Evolutionary conservation across 2,888 invertebrate genomes (phyloP).

Genomic region (Chrysotoxum bicinctum): DNA sequence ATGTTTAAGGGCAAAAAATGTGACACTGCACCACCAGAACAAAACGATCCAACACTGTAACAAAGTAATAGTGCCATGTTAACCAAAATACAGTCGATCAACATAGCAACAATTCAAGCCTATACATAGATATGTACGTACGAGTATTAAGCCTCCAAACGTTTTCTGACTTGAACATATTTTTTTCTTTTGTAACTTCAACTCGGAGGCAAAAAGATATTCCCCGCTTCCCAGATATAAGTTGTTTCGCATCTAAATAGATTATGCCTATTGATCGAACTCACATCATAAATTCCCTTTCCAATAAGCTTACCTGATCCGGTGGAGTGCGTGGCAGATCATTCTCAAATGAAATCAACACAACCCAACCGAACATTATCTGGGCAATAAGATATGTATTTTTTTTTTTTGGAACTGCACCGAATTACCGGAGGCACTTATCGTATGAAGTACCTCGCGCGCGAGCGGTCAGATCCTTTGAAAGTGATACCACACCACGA

Average conservation of each 20-base stretch:
- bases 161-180: not conserved
- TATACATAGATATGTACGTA: no score
- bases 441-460: conserved; percentile 58
- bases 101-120: not conserved
- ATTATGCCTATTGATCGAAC: conserved; percentile 69
- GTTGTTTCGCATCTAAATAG: conserved; percentile 55
- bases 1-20: not conserved
- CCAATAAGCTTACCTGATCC: conserved; percentile 54
- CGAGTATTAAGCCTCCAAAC: no score
- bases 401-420: conserved; percentile 49
- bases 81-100: not conserved
- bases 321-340: conserved; percentile 64
- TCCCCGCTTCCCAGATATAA: conserved; percentile 2
- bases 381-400: conserved; percentile 29
- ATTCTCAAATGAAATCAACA: conserved; percentile 72
- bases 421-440: conserved; percentile 67
- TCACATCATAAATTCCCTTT: conserved; percentile 66
- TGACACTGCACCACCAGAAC: not conserved
- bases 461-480: conserved; percentile 65
- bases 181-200: not conserved
- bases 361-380: conserved; percentile 46
- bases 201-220: not conserved
- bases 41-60: not conserved
- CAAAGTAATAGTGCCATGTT: not conserved
- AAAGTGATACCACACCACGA: conserved; percentile 65